Base-by-base conservation (phyloP, 1,140 invertebrate genomes). In the Drosophila jambulina region DNA sequence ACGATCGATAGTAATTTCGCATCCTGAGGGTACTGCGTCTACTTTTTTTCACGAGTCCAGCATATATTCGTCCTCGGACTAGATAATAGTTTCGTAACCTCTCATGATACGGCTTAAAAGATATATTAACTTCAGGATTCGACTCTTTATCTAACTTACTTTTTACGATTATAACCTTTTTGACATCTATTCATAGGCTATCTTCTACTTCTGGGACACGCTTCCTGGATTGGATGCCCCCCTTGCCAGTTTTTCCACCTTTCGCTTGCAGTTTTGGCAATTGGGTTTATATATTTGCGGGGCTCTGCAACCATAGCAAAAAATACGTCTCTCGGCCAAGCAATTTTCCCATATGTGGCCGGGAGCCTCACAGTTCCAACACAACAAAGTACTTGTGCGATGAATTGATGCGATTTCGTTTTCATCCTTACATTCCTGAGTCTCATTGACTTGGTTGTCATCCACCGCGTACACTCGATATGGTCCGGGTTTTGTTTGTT, bases 21-120 rank as follows among this genome's bases (percentile, higher is more conserved):
- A 57, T 57, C 13, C 54, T 36, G 25, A 40, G 21, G 15, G 54
- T 57, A 57, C 27, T 57, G 23, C 36, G 36, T 12, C 34, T 15
- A 40, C 19, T 38, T 19, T 40, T 25, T 15, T 12, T 40, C 13
- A 25, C 36, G 21, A 57, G 23, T 38, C 54, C 36, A 13, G n/a
- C n/a, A n/a, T 40, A 40, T 27, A 57, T 40, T 40, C 54, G 8
- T 10, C 27, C 36, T 57, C 54, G 15, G 12, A 40, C 54, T 57
- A 38, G 2, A 27, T 40, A 40, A 57, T 57, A 40, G 17, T 57
- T 57, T 57, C 15, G 13, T 57, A 42, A 27, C 36, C 23, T 40
- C 21, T 58, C 56, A 6, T 42, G 56, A 40, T 58, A 58, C 2
- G 36, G 56, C 17, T 40, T 58, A 42, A 42, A 58, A 15, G 29